phyloP scores from a whole-genome alignment of 2,888 invertebrate genomes.

The Allacma fusca region DNA sequence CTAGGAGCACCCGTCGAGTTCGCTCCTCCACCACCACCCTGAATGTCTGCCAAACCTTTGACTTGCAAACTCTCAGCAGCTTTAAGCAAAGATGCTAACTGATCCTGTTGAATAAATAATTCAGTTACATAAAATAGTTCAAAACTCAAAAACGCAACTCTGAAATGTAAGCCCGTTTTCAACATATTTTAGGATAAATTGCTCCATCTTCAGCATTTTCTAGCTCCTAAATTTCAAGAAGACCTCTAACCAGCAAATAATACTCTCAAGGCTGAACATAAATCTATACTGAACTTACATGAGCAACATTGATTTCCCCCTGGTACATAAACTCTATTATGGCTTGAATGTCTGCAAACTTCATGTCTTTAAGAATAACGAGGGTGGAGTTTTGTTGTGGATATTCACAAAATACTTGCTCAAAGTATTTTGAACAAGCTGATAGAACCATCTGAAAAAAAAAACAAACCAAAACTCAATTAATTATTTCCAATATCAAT shows the following conservation, averaged over 20 bases:
- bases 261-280: background rate
- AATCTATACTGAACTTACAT: slow-evolving; percentile 72
- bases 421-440: slow-evolving; percentile 91
- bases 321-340: slow-evolving; percentile 95
- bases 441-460: slow-evolving; percentile 80
- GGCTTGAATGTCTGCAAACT: slow-evolving; percentile 87
- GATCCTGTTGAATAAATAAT: slow-evolving; percentile 70
- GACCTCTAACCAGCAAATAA: too few species aligned
- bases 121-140: background rate
- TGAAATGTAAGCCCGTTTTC: too few species aligned
- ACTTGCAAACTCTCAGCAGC: slow-evolving; percentile 91
- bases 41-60: slow-evolving; percentile 89
- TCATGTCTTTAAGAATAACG: slow-evolving; percentile 87
- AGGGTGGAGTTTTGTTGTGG: slow-evolving; percentile 79
- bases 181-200: too few species aligned
- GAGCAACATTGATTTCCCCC: slow-evolving; percentile 93
- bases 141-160: background rate
- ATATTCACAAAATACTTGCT: slow-evolving; percentile 82
- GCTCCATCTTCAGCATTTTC: too few species aligned
- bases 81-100: slow-evolving; percentile 84
- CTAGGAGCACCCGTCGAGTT: slow-evolving; percentile 62
- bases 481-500: too few species aligned
- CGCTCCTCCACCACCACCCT: slow-evolving; percentile 72
- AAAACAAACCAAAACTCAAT: background rate
- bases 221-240: too few species aligned